Conservation (phyloP, 1,140 invertebrate genomes). For the Drosophila busckii region DNA sequence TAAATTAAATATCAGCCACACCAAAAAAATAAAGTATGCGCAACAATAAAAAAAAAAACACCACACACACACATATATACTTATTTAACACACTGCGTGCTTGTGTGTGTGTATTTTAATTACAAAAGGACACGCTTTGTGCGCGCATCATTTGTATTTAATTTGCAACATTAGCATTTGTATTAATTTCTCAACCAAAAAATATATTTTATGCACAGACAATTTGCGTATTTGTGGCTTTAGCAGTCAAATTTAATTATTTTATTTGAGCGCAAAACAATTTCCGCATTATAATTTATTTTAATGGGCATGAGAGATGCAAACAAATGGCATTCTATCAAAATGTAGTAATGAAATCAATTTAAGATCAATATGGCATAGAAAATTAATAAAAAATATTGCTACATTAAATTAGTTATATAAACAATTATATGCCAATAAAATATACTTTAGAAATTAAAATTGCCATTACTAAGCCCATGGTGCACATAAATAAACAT, state of each 20-base stretch:
- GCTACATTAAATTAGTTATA: too few relatives aligned
- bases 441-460: too few relatives aligned
- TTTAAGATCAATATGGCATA: conserved; percentile 29
- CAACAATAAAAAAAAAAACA: conserved; percentile 23
- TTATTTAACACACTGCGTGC: conserved; percentile 1
- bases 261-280: conserved; percentile 46
- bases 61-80: background rate
- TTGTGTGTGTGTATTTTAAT: too few relatives aligned
- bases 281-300: conserved; percentile 52
- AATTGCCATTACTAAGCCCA: too few relatives aligned
- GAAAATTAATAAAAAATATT: too few relatives aligned
- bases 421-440: too few relatives aligned
- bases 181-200: conserved; percentile 23
- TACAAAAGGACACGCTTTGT: conserved; percentile 2
- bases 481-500: too few relatives aligned
- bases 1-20: conserved; percentile 76
- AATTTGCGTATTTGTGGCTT: conserved; percentile 66
- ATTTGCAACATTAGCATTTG: conserved; percentile 64
- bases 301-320: conserved; percentile 33
- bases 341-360: conserved; percentile 57
- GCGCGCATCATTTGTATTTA: conserved; percentile 67
- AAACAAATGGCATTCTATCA: conserved; percentile 63
- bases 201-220: conserved; percentile 8
- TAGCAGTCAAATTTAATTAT: conserved; percentile 65
- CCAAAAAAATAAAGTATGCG: too few relatives aligned